phyloP scores from a whole-genome alignment of 2,888 invertebrate species.

The Myathropa florea region DNA sequence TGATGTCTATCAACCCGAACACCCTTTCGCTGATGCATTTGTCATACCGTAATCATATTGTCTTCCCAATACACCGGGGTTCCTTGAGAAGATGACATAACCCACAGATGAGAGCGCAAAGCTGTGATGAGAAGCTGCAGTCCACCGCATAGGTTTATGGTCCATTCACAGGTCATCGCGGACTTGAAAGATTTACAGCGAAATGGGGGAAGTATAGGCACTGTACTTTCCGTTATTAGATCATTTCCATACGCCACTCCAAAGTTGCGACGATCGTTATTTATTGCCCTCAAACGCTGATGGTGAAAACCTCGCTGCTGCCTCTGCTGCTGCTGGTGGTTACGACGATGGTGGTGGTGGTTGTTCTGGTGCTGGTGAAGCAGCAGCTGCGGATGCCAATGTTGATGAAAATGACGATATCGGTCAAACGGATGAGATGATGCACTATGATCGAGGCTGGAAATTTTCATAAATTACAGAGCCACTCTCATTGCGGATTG shows the following conservation, averaged over 20 bases:
- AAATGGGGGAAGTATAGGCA: slow-evolving; percentile 7
- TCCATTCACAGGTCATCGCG: slow-evolving; percentile 23
- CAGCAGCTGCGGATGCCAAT: slow-evolving; percentile 14
- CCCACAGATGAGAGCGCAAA: neutral
- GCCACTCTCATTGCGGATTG: slow-evolving; percentile 30
- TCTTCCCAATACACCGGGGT: neutral
- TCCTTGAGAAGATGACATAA: slow-evolving; percentile 51
- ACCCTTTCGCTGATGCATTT: slow-evolving; percentile 23
- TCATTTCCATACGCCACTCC: slow-evolving; percentile 54
- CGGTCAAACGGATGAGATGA: slow-evolving; percentile 58
- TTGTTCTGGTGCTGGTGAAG: neutral
- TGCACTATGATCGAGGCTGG: neutral
- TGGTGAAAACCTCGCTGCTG: slow-evolving; percentile 1
- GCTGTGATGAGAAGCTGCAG: neutral
- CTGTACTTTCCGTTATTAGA: slow-evolving; percentile 34
- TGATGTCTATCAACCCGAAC: slow-evolving; percentile 28
- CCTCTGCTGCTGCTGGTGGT: neutral
- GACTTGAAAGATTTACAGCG: slow-evolving; percentile 30
- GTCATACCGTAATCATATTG: slow-evolving; percentile 28
- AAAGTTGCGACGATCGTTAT: slow-evolving; percentile 34
- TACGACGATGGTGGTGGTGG: neutral
- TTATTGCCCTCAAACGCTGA: slow-evolving; percentile 44
- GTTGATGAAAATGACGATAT: slow-evolving; percentile 26
- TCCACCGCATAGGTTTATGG: neutral
- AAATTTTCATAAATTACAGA: slow-evolving; percentile 60